A percentile compares a stretch with the other conserved stretches of the same genome.
Conservation (phyloP, 2,113 vertebrate species). For the Rhea pennata region DNA sequence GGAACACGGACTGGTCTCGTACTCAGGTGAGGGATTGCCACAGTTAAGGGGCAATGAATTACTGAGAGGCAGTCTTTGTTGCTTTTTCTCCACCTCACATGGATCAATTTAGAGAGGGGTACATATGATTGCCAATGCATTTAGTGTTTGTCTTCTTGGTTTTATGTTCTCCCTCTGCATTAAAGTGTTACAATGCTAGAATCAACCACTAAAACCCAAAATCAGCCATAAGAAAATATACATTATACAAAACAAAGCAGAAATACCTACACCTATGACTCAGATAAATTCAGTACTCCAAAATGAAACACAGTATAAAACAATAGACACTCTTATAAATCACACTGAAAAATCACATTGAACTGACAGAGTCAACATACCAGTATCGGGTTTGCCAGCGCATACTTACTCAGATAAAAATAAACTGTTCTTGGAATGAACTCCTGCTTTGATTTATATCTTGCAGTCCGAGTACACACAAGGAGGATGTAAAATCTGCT, state of each 20-base stretch:
- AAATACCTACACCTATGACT: not conserved
- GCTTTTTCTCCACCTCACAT: not conserved
- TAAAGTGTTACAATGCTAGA: not conserved
- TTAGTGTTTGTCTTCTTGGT: not conserved
- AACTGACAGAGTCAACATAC: slow-evolving; percentile 28
- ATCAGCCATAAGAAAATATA: not conserved
- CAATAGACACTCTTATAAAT: slow-evolving; percentile 42
- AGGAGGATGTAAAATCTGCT: slow-evolving; percentile 60
- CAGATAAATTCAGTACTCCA: not conserved
- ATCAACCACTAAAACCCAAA: slow-evolving; percentile 24
- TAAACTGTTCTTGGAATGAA: slow-evolving; percentile 68
- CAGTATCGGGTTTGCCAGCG: slow-evolving; percentile 34
- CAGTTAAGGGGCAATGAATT: not conserved
- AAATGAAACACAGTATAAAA: slow-evolving; percentile 2
- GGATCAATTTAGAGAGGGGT: not conserved
- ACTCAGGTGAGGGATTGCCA: fast-evolving
- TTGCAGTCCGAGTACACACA: slow-evolving; percentile 31
- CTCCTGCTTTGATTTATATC: slow-evolving; percentile 58
- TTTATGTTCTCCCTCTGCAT: not conserved
- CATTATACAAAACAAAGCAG: not conserved
- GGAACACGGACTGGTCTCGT: not conserved
- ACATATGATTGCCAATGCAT: not conserved
- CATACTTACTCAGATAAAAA: slow-evolving; percentile 61
- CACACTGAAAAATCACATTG: not conserved
- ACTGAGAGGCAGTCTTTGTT: not conserved